Base-by-base conservation (phyloP, 2,113 vertebrate genomes). In the Sander vitreus region DNA sequence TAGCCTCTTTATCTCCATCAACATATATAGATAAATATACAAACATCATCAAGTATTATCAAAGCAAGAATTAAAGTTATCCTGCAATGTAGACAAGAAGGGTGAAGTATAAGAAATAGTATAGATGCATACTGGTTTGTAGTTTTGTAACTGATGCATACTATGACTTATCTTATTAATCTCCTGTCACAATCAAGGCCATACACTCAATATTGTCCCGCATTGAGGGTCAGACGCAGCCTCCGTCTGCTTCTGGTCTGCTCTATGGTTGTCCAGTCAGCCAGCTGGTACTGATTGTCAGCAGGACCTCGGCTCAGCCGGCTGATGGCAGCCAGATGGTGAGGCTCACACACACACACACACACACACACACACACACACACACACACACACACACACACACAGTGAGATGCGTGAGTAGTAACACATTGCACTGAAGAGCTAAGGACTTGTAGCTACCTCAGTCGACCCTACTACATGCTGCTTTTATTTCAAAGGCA, bases 271-370 rank as follows among this genome's bases (percentile, higher is more conserved):
- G 87, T 91, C 89, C 89, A 84, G 54, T 80, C 85, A 63, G 70
- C 85, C 93, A 95, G 91, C 93, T 93, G 93, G 90, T 76, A 67
- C 73, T 55, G 68, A 81, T 80, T 84, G 82, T 92, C 88, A 87
- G 82, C 81, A 77, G 64, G 78, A 83, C 89, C 69, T 59, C 39
- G n/a, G n/a, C n/a, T n/a, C n/a, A 1, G 6, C 73, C 30, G 1
- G 6, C 75, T 90, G 85, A 87, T 88, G 80, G 88, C 16, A 62
- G 62, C 88, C 92, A 93, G 92, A 93, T 92, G 90, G 76, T 70
- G 76, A 86, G 36, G 13, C 79, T 33, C 25, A 27, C 66, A 27
- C 68, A 47, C 71, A 39, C 74, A 55, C 76, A 59, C 68, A 78
- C 64, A 68, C 59, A 58, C 65, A 64, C 57, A 73, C 53, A n/a